Evolutionary conservation across 2,888 invertebrate genomes (phyloP).

Genomic region (Encarsia formosa): DNA sequence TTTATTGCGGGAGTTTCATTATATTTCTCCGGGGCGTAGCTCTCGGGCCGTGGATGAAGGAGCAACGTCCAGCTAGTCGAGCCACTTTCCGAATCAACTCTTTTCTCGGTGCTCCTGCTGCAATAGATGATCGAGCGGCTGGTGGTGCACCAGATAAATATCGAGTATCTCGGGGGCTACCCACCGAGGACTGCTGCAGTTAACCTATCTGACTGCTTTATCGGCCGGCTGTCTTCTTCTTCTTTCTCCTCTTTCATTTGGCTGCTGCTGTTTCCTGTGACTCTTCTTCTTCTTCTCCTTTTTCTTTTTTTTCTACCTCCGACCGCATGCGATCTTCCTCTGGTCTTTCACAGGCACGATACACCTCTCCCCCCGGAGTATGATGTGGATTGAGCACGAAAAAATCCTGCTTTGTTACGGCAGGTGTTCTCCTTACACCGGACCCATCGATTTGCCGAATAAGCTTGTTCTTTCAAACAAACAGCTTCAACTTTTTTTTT

Average conservation of each 20-base stretch:
- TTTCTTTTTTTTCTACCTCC: background rate
- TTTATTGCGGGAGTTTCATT: slow-evolving; percentile 51
- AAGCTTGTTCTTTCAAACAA: too few species aligned
- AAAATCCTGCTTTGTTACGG: too few species aligned
- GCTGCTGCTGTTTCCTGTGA: background rate
- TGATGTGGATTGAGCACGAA: background rate
- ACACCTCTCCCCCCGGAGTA: background rate
- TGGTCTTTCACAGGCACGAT: background rate
- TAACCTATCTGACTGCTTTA: slow-evolving; percentile 24
- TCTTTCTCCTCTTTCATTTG: slow-evolving; percentile 6
- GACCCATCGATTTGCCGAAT: too few species aligned
- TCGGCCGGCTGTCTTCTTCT: slow-evolving; percentile 18
- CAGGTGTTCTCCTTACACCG: too few species aligned
- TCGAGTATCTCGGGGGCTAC: too few species aligned
- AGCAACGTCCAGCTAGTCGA: slow-evolving; percentile 17
- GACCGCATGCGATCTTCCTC: background rate
- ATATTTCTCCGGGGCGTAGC: slow-evolving; percentile 40
- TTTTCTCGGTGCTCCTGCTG: background rate
- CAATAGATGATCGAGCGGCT: background rate
- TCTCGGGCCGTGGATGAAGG: background rate
- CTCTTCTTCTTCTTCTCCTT: background rate
- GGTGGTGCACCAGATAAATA: background rate
- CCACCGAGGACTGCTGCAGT: too few species aligned
- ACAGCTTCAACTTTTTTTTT: too few species aligned
- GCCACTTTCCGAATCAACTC: slow-evolving; percentile 26